Evolutionary conservation across 2,888 invertebrate species (phyloP).

Genomic region (Mesodorylaimus sp.): DNA sequence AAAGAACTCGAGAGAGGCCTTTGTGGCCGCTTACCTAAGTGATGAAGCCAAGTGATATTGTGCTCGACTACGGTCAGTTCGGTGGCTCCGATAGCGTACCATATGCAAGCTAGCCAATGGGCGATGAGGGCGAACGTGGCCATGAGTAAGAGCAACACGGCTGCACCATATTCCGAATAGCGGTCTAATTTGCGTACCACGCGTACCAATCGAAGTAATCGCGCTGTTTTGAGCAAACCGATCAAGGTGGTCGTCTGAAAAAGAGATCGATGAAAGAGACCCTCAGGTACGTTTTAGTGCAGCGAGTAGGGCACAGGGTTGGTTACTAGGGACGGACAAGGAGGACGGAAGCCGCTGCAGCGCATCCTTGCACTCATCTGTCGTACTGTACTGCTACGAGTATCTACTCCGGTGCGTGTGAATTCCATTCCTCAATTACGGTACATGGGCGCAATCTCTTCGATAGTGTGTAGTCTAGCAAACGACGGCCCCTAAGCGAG

Average conservation of each 20-base stretch:
- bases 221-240: constrained; percentile 88
- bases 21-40: constrained; percentile 55
- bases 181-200: constrained; percentile 82
- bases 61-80: constrained; percentile 56
- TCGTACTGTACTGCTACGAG: no score
- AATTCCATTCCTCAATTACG: no score
- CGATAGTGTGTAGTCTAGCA: no score
- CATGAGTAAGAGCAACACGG: constrained; percentile 84
- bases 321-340: no score
- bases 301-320: no score
- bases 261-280: no score
- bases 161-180: constrained; percentile 95
- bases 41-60: constrained; percentile 88
- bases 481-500: no score
- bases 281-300: no score
- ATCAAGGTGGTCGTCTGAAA: constrained; percentile 91
- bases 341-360: no score
- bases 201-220: constrained; percentile 75
- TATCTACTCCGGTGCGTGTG: no score
- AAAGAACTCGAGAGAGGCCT: neutral
- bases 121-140: constrained; percentile 93
- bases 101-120: constrained; percentile 96
- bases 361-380: no score
- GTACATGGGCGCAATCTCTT: no score
- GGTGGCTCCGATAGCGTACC: constrained; percentile 93